Base-by-base conservation (phyloP, 2,797 vertebrate species). In the Scolopax rusticola region DNA sequence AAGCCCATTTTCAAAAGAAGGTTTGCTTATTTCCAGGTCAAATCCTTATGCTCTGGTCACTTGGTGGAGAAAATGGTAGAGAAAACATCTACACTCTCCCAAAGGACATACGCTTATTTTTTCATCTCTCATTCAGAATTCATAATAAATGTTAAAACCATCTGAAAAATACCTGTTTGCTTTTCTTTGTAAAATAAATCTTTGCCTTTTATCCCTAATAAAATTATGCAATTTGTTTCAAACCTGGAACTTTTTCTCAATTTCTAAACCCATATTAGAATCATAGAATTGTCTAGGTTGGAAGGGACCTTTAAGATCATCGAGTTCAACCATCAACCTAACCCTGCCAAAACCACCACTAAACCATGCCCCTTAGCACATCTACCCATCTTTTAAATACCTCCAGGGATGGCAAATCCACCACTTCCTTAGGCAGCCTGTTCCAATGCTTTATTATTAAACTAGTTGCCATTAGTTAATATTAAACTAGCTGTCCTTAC, bases 61-160 rank as follows among this genome's bases (percentile, higher is more conserved):
- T 61, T 61, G 14, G 18, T 48, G 11, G 11, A 2, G 8, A 36
- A 73, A 73, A 64, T 4, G 0, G 7, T 38, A 61, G 41, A 47
- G 11, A 28, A 50, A 69, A 57, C 6, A 51, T 12, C 19, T 28
- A 59, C 30, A 60, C 2, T 1, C 6, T 60, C 21, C 10, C 27
- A 69, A 77, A 48, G 3, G 4, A 45, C 33, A 40, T 6, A 10
- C 0, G 0, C 18, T 86, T 51, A 23, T 70, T 43, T 60, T 53
- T 41, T 28, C 0, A 0, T 48, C 11, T 77, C 73, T 80, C 24
- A 48, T 40, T 24, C 19, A 63, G 16, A 87, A 54, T 15, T 36
- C 38, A 48, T 54, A 81, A 21, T 5, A 65, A 45, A 53, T 4
- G 5, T 38, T 41, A 38, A 75, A 63, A 47, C 3, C 7, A 59